Base-by-base conservation (phyloP, 1,140 invertebrate genomes). In the Caenorhabditis inopinata region DNA sequence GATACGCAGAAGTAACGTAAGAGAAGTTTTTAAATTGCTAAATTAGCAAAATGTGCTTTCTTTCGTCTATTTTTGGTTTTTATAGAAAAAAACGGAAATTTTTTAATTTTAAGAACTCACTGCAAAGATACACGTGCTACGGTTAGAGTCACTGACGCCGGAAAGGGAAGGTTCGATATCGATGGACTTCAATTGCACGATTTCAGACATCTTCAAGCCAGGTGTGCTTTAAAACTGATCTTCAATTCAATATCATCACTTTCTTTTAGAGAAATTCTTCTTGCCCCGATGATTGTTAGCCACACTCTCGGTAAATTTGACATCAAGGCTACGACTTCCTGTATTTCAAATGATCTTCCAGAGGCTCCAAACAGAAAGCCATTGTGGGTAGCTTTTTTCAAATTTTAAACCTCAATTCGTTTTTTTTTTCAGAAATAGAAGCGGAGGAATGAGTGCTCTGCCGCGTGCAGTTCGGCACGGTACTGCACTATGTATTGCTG, bases 391-490 rank as follows among this genome's bases (percentile, higher is more conserved):
- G 12, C 18, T 21, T 11, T 53, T 53, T 11, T 11, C 7, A 23
- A 11, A 9, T 23, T 7, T 23, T 23, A 53, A 6, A 11, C 49
- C n/a, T 7, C 49, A 53, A 53, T n/a, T 53, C 7, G 12, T 23
- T n/a, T 9, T 11, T 53, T 53, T 23, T 18, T 48, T 23, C 18
- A 46, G 73, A 42, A 74, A 45, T 12, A 75, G 85, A 42, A 32
- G 51, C 7, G 86, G 83, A 21, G 85, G 85, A 45, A 45, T 79
- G 25, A 84, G 84, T 2, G 79, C 53, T 46, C 49, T 86, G 12
- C 86, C 85, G 2, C 45, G 85, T 25, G 84, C 83, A 47, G 78
- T 86, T 23, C 47, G 85, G 42, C 86, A 88, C 47, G 85, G 78
- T 3, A 46, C 77, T 45, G 74, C 85, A n/a, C 73, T 86, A 1